Evolutionary conservation across 2,888 invertebrate species (phyloP).

Genomic region (Hirtodrosophila confusa): DNA sequence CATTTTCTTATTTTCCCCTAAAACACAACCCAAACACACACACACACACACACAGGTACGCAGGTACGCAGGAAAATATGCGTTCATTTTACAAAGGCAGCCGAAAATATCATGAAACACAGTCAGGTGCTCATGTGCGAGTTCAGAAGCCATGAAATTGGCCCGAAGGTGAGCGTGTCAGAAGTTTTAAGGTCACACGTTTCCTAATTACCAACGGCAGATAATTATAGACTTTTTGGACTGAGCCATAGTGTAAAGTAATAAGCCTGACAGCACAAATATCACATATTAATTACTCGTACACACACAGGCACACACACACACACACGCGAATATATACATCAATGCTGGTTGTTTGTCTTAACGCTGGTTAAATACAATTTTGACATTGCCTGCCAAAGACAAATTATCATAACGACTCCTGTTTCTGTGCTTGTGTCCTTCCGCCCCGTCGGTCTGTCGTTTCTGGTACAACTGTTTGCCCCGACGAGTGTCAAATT

Average conservation of each 20-base stretch:
- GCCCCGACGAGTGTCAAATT: conserved; percentile 49
- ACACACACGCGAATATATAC: conserved; percentile 13
- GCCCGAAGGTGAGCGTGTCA: conserved; percentile 43
- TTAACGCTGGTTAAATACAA: conserved; percentile 50
- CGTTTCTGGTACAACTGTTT: conserved; percentile 37
- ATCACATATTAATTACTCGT: conserved; percentile 47
- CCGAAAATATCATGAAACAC: conserved; percentile 18
- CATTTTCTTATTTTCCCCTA: conserved; percentile 7
- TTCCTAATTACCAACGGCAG: conserved; percentile 37
- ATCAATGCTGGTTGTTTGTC: conserved; percentile 27
- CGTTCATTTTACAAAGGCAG: conserved; percentile 36
- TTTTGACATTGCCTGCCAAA: conserved; percentile 56
- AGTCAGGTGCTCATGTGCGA: conserved; percentile 2
- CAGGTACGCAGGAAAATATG: conserved; percentile 8
- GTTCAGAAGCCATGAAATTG: conserved; percentile 7
- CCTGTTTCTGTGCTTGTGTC: conserved; percentile 1
- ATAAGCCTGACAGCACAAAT: conserved; percentile 44
- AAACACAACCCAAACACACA: background rate
- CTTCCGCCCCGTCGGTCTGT: conserved; percentile 2
- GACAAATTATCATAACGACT: conserved; percentile 61
- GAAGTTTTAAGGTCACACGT: conserved; percentile 50
- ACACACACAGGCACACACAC: background rate
- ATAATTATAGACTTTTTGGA: conserved; percentile 30
- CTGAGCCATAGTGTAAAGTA: conserved; percentile 28
- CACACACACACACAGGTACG: conserved; percentile 2